Base-by-base conservation (phyloP, 2,797 vertebrate genomes). In the Garrulus glandarius region DNA sequence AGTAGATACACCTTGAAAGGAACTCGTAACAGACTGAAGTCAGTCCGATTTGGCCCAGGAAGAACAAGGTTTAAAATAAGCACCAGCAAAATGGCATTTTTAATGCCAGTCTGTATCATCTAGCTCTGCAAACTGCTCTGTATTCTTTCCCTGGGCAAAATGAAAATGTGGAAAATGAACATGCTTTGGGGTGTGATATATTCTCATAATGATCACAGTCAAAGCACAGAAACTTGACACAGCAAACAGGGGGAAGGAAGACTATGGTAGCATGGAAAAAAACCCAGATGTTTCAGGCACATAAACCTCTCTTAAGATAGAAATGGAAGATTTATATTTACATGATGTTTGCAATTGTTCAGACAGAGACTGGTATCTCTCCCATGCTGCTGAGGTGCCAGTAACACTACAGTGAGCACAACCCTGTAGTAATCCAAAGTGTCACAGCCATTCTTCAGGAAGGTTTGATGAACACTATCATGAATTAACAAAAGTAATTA, bases 1-100 rank as follows among this genome's bases (percentile, higher is more conserved):
- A 93, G 47, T 4, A 92, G 84, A 90, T 86, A 88, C 71, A 96
- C 93, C 87, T 97, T 96, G 85, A 96, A 97, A 96, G 80, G 71
- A 95, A 61, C 56, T 32, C 14, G 11, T 55, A 70, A 77, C 59
- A 93, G 74, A 87, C 56, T 89, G 90, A 96, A 93, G 84, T 90
- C 87, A 64, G 70, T 61, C 85, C 0, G 46, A 94, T 90, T 94
- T 95, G 96, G 83, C 87, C 93, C 34, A 34, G 59, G 37, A 96
- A 93, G 74, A 90, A 47, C 74, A 68, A 71, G 49, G 77, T 76
- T 94, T 89, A 76, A 88, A 95, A 92, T 27, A 88, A 82, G 47
- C 52, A 60, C 32, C 36, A 70, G 55, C 16, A 93, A 93, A 95
- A 93, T 47, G 37, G 52, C 53, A 93, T 92, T 95, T 50, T 68